Base-by-base conservation (phyloP, 1,140 invertebrate genomes). In the Teleogryllus occipitalis region DNA sequence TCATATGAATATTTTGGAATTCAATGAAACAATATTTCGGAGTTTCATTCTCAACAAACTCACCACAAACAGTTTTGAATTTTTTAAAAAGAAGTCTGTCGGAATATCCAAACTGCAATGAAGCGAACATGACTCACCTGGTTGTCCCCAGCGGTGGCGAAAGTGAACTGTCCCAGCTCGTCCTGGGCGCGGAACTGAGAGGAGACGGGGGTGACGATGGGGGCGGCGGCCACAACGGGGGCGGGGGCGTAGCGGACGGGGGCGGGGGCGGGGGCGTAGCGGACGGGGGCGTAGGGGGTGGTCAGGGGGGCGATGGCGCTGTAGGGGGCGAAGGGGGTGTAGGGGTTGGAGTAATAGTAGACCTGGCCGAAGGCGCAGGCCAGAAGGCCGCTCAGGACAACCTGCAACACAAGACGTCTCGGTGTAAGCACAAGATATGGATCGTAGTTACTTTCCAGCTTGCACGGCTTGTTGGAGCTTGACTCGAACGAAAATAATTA, bases 161-260 rank as follows among this genome's bases (percentile, higher is more conserved):
- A 83, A 48, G 77, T 79, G 80, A 80, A 82, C 77, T 84, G 83
- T 7, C 84, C 84, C 22, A 83, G 78, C 21, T 81, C 83, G 78
- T 84, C 84, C 78, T 84, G 84, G 73, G 84, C 79, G 80, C 83
- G 84, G 81, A 83, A 84, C 81, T 84, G 83, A 39, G 79, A 79
- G 65, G 82, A 76, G 18, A 78, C 74, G 7, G 79, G 46, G 18
- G 72, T 74, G 22, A 80, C 76, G 18, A 79, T 73, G 47, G 77
- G 46, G 7, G 79, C 79, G 49, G 77, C 48, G 47, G 48, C 72
- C 8, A 48, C 65, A 15, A 73, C 74, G 65, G 74, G 22, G 46
- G 75, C 75, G 49, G 65, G 10, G 18, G 7, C 47, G 74, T 65
- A 54, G 21, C 18, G 39, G 27, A 79, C 21, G 54, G 54, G 54